Conservation (phyloP, 1,140 invertebrate species). For the Neodiprion pinetum region DNA sequence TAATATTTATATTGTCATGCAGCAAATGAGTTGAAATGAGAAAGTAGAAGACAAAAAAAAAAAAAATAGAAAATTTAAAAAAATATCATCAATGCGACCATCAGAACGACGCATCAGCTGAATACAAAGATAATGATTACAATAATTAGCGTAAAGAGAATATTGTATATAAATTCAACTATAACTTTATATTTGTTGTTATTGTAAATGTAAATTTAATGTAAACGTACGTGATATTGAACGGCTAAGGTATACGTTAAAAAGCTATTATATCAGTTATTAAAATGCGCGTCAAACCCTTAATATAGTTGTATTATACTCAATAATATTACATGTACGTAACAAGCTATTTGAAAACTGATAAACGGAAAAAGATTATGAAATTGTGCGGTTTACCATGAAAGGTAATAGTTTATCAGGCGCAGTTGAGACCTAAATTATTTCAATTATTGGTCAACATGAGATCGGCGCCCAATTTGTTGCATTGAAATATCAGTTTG, state of each 20-base stretch:
- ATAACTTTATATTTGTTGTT: no score
- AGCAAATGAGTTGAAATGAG: no score
- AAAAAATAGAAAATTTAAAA: no score
- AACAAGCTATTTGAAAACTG: not conserved
- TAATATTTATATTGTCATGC: not conserved
- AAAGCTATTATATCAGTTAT: not conserved
- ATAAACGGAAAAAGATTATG: not conserved
- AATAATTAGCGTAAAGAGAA: no score
- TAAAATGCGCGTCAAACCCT: not conserved
- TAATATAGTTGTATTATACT: not conserved
- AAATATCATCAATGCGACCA: no score
- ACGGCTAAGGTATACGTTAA: not conserved
- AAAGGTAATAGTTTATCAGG: conserved; percentile 19
- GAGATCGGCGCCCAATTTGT: conserved; percentile 39
- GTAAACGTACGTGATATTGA: no score
- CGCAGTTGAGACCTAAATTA: conserved; percentile 37
- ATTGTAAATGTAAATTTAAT: no score
- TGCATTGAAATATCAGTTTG: conserved; percentile 31
- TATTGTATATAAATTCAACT: no score
- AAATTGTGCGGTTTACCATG: not conserved
- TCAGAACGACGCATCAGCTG: no score
- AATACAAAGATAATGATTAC: no score
- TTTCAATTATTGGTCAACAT: conserved; percentile 31
- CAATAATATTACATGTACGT: not conserved
- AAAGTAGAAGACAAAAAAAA: no score